Conservation (phyloP, 2,113 vertebrate genomes). For the Uria aalge region DNA sequence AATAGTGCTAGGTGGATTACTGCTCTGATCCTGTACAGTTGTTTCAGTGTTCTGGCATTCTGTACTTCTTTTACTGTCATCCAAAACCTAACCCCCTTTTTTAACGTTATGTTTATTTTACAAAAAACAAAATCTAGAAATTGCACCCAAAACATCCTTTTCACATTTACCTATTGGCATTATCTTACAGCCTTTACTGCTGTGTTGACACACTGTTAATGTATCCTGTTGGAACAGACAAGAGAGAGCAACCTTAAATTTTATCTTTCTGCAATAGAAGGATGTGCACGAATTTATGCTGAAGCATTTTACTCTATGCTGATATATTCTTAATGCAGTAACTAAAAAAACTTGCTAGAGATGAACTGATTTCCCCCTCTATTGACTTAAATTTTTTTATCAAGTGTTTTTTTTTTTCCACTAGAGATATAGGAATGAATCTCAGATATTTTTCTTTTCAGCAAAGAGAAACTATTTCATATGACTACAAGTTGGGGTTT, state of each 20-base stretch:
- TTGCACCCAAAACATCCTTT: background rate
- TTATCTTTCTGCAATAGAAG: background rate
- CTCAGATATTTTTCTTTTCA: background rate
- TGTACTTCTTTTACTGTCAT: background rate
- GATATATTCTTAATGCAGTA: background rate
- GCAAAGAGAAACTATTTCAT: background rate
- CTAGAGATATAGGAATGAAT: background rate
- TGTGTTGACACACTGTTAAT: background rate
- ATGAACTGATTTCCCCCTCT: background rate
- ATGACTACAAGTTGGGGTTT: background rate
- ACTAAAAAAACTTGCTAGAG: background rate
- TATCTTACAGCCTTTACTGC: background rate
- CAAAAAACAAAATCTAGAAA: background rate
- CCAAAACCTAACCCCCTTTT: background rate
- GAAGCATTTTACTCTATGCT: background rate
- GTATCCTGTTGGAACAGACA: background rate
- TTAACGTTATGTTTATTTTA: background rate
- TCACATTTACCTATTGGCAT: background rate
- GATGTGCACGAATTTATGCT: background rate
- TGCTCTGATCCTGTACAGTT: background rate
- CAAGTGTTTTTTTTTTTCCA: background rate
- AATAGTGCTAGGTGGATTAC: slow-evolving; percentile 37
- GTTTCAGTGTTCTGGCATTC: background rate
- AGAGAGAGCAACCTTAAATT: background rate
- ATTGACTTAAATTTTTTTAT: background rate